Evolutionary conservation across 2,113 vertebrate species (phyloP).

Genomic region (Lampris incognitus): DNA sequence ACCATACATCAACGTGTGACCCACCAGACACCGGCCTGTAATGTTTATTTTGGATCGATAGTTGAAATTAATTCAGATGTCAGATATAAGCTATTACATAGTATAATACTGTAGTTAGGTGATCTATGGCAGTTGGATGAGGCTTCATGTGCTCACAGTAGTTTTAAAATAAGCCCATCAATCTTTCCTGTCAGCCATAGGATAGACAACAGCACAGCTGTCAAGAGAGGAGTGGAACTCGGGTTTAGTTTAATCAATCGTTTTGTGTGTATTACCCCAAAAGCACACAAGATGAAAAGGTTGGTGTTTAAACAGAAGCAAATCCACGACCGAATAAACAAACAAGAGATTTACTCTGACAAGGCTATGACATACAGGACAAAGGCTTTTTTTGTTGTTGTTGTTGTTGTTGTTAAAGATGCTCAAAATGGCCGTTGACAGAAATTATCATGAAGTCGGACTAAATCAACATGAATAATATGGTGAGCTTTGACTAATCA

Average conservation of each 20-base stretch:
- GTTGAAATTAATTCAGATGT: slow-evolving; percentile 62
- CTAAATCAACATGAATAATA: no score
- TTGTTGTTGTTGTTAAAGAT: no score
- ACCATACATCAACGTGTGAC: slow-evolving; percentile 36
- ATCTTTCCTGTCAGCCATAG: slow-evolving; percentile 2
- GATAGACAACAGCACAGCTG: not conserved
- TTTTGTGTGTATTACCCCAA: not conserved
- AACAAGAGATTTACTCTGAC: no score
- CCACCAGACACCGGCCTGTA: slow-evolving; percentile 52
- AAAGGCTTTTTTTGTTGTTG: no score
- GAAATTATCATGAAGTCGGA: no score
- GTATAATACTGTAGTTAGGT: slow-evolving; percentile 67
- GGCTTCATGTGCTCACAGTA: slow-evolving; percentile 46
- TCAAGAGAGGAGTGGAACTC: not conserved
- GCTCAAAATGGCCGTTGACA: no score
- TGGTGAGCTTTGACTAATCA: no score
- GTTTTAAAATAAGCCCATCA: slow-evolving; percentile 34
- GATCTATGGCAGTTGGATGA: slow-evolving; percentile 45
- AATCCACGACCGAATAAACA: no score
- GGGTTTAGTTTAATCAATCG: no score
- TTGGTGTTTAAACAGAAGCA: no score
- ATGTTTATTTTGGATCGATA: slow-evolving; percentile 46
- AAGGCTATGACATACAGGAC: no score
- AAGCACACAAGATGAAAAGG: not conserved
- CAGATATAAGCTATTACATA: slow-evolving; percentile 71